phyloP scores from a whole-genome alignment of 2,888 invertebrate species.

The Euzophera pinguis region DNA sequence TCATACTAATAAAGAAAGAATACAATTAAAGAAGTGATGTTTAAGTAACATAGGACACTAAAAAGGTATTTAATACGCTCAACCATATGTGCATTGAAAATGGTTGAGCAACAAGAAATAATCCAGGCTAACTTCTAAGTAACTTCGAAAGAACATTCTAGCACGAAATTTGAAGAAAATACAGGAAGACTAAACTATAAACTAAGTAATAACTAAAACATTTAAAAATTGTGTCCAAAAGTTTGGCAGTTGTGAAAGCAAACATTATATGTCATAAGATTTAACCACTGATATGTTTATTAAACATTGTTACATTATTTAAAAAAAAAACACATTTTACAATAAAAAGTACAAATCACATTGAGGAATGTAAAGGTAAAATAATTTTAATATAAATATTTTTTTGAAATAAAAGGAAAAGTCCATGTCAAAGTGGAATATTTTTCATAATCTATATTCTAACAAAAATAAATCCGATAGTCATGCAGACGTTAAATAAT shows the following conservation, averaged over 20 bases:
- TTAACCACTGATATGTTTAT: background rate
- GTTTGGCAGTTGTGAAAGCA: background rate
- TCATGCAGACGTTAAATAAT: conserved; percentile 8
- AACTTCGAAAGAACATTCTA: background rate
- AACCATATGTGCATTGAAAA: background rate
- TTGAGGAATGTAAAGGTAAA: conserved; percentile 3
- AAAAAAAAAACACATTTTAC: background rate
- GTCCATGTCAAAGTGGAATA: too few species aligned
- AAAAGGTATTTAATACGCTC: background rate
- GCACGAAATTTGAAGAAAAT: background rate
- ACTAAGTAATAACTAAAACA: background rate
- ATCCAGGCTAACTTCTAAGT: background rate
- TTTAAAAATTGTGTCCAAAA: background rate
- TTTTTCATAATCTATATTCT: too few species aligned
- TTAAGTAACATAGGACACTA: background rate
- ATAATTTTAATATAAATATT: background rate
- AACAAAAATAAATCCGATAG: conserved; percentile 8
- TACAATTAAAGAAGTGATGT: too few species aligned
- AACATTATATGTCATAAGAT: background rate
- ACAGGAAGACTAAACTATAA: background rate
- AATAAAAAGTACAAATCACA: background rate
- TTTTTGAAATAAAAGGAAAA: too few species aligned
- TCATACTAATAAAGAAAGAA: too few species aligned
- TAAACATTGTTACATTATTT: background rate
- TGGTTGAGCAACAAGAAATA: background rate